phyloP scores from a whole-genome alignment of 2,113 vertebrate genomes.

The Pluvianellus socialis region DNA sequence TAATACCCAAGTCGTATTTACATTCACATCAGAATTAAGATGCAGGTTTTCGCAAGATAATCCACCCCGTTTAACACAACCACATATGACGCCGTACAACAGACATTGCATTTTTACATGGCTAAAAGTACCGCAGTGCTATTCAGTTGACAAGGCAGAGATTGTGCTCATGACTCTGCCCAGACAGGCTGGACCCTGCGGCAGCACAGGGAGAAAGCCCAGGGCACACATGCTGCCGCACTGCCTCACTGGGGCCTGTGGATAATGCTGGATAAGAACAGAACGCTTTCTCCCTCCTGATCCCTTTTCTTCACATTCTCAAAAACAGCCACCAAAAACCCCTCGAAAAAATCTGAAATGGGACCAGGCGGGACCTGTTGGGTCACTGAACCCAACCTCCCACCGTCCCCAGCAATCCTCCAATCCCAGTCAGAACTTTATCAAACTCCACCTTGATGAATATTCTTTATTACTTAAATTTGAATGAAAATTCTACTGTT shows the following conservation, averaged over 20 bases:
- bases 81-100: not conserved
- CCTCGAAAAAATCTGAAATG: not conserved
- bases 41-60: not conserved
- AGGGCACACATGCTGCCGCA: accelerated
- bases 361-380: not conserved
- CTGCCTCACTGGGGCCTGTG: accelerated
- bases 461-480: not conserved
- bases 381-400: not conserved
- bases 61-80: not conserved
- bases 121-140: not conserved
- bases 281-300: not conserved
- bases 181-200: not conserved
- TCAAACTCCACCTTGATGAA: not conserved
- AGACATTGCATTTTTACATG: not conserved
- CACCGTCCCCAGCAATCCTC: not conserved
- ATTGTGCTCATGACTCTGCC: not conserved
- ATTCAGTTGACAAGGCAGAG: not conserved
- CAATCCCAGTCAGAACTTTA: not conserved
- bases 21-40: constrained; percentile 15
- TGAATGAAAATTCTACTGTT: not conserved
- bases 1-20: not conserved
- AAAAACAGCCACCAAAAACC: not conserved
- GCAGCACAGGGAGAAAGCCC: not conserved
- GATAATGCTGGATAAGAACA: not conserved
- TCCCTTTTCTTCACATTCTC: not conserved